phyloP scores from a whole-genome alignment of 2,113 vertebrate species.

The Bungarus multicinctus region DNA sequence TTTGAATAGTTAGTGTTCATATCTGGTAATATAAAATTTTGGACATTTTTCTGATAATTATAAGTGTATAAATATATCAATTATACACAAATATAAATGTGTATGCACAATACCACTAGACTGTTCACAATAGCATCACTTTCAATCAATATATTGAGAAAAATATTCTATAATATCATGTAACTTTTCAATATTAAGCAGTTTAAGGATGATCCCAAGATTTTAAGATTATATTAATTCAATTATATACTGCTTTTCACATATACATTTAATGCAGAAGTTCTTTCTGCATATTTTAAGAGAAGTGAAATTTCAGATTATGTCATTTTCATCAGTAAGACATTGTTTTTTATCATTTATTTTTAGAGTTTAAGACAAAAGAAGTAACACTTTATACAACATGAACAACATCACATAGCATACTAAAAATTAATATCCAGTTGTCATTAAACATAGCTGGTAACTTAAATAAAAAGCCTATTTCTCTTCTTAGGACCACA shows the following conservation, averaged over 20 bases:
- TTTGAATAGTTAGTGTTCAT: not conserved
- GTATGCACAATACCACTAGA: not conserved
- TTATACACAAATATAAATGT: not conserved
- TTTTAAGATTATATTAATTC: not conserved
- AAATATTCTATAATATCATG: not conserved
- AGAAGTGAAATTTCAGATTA: not conserved
- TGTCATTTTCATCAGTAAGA: not conserved
- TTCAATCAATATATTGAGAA: not conserved
- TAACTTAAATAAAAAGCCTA: conserved; percentile 9
- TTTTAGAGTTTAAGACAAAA: not conserved
- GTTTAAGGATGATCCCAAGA: not conserved
- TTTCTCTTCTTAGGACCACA: not conserved
- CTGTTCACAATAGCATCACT: not conserved
- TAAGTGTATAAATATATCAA: not conserved
- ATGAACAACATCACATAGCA: conserved; percentile 6
- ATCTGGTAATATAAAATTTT: not conserved
- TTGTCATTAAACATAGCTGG: conserved; percentile 11
- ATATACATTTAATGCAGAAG: not conserved
- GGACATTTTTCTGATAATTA: not conserved
- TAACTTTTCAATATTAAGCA: not conserved
- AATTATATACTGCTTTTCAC: not conserved
- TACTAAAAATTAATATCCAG: not conserved
- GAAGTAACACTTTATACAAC: not conserved
- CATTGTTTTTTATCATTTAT: not conserved
- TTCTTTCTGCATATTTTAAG: not conserved